Evolutionary conservation across 2,113 vertebrate genomes (phyloP), one percentile per base, ranked within the genome.

Genomic region (Sinocyclocheilus maitianheensis): DNA sequence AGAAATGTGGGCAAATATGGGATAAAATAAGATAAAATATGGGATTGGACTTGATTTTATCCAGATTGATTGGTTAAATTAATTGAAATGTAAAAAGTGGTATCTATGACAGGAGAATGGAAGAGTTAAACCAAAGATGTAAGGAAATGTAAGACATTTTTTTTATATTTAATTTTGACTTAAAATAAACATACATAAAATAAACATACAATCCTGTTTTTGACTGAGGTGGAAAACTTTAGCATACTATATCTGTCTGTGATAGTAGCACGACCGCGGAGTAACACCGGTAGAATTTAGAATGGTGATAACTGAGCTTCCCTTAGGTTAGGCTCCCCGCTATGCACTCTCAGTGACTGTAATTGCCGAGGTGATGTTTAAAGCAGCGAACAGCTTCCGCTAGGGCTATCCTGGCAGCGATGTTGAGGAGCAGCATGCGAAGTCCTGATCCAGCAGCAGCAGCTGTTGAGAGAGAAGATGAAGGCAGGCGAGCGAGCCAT

Each of bases 301-400:
- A 83, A 74, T 53, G 12, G 53, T 37, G 65, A 46, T 12, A 34
- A 53, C 74, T 30, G 51, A 81, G 65, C 24, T 65, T 72, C 22
- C 37, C 46, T 80, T 65, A 76, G 53, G 55, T 46, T 51, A 71
- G 60, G 74, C 63, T 80, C 83, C 62, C 72, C 40, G n/a, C 63
- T n/a, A 69, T 74, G 60, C 51, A 58, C 86, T 72, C 72, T 79
- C 37, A 46, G 82, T 9, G 58, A 58, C 48, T 60, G 77, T 75
- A 87, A 87, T 76, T 84, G 83, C 62, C 62, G 30, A 51, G 77
- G 77, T 76, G 71, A 81, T 43, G 67, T 80, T 87, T 37, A 87
- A 87, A 87, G 82, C 55, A 40, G 65, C 11, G 55, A 87, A 63
- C 67, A 18, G 62, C 79, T 30, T 81, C 79, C 7, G 63, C 37